These are phyloP conservation scores for Pseudococcus viburni DNA, from an alignment of 2,888 invertebrate species.

Conservation along the genomic window DNA sequence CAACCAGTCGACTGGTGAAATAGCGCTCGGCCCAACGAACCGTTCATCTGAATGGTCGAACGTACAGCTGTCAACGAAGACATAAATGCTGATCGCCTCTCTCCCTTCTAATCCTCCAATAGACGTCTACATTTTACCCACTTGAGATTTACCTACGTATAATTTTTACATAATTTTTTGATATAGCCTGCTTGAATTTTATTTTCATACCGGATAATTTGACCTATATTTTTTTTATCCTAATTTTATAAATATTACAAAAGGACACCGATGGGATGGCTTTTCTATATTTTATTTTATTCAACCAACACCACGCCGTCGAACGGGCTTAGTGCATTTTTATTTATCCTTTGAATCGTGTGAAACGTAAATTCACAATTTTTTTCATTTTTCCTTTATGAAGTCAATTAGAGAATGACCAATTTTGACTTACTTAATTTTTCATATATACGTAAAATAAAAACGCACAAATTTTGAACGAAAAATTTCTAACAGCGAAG, in stretches of 20 bases:
- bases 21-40: slow-evolving; percentile 19
- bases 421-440: slow-evolving; percentile 46
- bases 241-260: not conserved
- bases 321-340: slow-evolving; percentile 22
- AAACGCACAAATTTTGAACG: slow-evolving; percentile 22
- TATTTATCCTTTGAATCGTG: not conserved
- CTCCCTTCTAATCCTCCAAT: not conserved
- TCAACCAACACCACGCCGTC: not conserved
- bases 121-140: not conserved
- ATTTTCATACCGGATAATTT: slow-evolving; percentile 34
- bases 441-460: not conserved
- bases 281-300: not conserved
- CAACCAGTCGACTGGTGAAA: slow-evolving; percentile 64
- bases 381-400: not conserved
- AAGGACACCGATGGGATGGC: slow-evolving; percentile 5
- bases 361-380: not conserved
- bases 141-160: not conserved
- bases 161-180: slow-evolving; percentile 1
- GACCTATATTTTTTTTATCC: not conserved
- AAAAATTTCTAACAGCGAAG: not conserved
- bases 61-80: slow-evolving; percentile 19
- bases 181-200: slow-evolving; percentile 31
- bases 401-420: slow-evolving; percentile 60
- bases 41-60: not conserved
- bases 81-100: not conserved